Evolutionary conservation across 53 echinoderm and acorn worm genomes (phyloP).

Genomic region (Echinarachnius parma): DNA sequence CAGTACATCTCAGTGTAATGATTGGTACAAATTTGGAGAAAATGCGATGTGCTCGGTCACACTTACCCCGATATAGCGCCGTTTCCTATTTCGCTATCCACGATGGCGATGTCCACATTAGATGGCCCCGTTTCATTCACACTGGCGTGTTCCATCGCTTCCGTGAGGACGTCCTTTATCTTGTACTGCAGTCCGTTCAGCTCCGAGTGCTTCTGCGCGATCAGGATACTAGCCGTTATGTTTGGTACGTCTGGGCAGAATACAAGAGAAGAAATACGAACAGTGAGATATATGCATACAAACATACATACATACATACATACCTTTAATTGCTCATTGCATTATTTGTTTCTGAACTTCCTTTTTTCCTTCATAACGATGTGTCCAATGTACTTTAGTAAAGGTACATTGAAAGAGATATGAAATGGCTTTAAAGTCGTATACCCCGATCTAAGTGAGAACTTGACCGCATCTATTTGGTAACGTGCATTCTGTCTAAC

Average conservation of each 20-base stretch:
- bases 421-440: too few species aligned
- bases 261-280: not conserved
- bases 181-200: slow-evolving; percentile 28
- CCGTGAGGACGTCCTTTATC: slow-evolving; percentile 34
- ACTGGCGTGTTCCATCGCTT: slow-evolving; percentile 11
- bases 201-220: slow-evolving; percentile 15
- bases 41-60: not conserved
- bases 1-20: too few species aligned
- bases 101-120: slow-evolving; percentile 29
- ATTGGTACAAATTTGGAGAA: too few species aligned
- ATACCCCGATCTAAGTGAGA: too few species aligned
- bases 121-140: not conserved
- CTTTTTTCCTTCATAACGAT: too few species aligned
- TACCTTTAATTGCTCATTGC: too few species aligned
- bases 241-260: slow-evolving; percentile 20
- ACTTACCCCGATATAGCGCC: slow-evolving; percentile 36
- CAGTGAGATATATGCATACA: not conserved
- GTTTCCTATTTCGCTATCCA: slow-evolving; percentile 19
- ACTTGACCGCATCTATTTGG: too few species aligned
- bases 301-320: too few species aligned
- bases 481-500: too few species aligned
- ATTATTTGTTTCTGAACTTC: too few species aligned
- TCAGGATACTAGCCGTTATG: slow-evolving; percentile 15
- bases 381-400: too few species aligned
- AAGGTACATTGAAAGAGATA: too few species aligned